These are phyloP conservation scores for Sylvilagus floridanus DNA, from an alignment of 2,797 vertebrate genomes.

Conservation along the genomic window DNA sequence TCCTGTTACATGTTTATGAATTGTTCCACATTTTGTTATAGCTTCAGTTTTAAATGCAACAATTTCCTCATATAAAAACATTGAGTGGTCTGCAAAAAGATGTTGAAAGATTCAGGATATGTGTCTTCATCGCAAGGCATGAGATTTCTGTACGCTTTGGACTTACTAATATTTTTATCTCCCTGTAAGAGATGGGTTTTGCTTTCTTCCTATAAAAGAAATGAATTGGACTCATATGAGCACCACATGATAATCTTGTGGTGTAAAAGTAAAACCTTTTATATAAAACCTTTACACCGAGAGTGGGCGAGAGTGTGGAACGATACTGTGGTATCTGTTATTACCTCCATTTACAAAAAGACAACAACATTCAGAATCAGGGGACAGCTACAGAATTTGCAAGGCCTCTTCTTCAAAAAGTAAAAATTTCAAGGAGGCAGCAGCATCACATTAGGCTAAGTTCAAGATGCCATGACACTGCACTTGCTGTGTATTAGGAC, in stretches of 20 bases:
- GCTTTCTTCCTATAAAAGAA: slow-evolving; percentile 47
- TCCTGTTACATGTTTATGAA: slow-evolving; percentile 60
- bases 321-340: background rate
- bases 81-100: slow-evolving; percentile 48
- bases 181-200: background rate
- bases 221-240: background rate
- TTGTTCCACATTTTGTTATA: slow-evolving; percentile 62
- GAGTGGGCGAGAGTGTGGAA: slow-evolving; percentile 21
- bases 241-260: background rate
- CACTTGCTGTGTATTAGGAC: no score
- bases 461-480: no score
- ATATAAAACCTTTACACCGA: slow-evolving; percentile 25
- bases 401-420: background rate
- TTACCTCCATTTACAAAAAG: background rate
- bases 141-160: background rate
- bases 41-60: slow-evolving; percentile 75
- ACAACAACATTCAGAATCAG: background rate
- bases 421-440: background rate
- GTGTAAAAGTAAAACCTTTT: background rate
- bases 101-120: background rate
- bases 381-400: background rate
- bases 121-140: slow-evolving; percentile 53
- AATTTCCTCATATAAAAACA: slow-evolving; percentile 66
- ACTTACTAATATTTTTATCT: slow-evolving; percentile 46
- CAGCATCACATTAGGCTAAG: background rate